phyloP scores from a whole-genome alignment of 2,888 invertebrate species.

The Melanostoma mellinum region DNA sequence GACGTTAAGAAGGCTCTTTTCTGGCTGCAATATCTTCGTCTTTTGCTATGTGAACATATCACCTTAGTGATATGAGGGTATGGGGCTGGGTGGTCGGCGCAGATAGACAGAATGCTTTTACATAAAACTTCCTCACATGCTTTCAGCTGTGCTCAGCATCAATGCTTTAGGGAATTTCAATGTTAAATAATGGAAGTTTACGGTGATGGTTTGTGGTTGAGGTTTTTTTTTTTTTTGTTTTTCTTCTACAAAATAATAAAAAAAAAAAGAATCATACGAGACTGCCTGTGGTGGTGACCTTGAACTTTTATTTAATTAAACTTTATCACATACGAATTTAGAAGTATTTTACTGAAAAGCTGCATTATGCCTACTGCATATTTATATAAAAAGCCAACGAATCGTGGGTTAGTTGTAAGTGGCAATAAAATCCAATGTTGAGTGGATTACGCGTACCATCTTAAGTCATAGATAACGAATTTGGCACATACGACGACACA shows the following conservation, averaged over 20 bases:
- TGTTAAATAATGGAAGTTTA: constrained; percentile 37
- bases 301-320: constrained; percentile 46
- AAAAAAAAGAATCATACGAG: neutral
- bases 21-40: constrained; percentile 5
- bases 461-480: no score
- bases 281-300: constrained; percentile 24
- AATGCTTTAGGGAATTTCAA: constrained; percentile 45
- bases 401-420: no score
- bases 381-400: no score
- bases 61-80: constrained; percentile 3
- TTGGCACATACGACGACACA: no score
- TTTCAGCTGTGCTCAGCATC: neutral
- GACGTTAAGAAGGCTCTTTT: neutral
- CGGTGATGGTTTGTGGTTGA: constrained; percentile 36
- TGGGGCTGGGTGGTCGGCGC: neutral
- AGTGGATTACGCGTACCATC: no score
- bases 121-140: constrained; percentile 7
- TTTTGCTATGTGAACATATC: neutral
- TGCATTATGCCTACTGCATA: neutral
- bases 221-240: constrained; percentile 7
- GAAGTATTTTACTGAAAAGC: neutral
- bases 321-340: constrained; percentile 1
- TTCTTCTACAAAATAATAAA: neutral
- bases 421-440: no score
- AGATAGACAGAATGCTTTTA: constrained; percentile 28